These are phyloP conservation scores for Neostethus bicornis DNA, from an alignment of 2,797 vertebrate genomes.

Conservation along the genomic window DNA sequence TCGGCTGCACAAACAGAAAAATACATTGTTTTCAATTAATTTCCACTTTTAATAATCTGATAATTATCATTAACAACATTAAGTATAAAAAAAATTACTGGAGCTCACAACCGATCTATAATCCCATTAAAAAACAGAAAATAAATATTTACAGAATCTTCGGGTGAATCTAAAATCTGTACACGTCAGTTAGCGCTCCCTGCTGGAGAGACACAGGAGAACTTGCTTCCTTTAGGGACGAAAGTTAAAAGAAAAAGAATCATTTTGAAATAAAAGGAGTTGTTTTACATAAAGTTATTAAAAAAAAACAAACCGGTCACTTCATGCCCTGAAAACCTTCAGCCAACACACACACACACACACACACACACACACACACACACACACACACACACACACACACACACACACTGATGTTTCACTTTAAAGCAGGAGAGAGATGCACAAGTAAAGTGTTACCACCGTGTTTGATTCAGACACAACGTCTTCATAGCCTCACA, in stretches of 20 bases:
- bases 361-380: background rate
- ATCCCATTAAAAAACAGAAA: conserved; percentile 70
- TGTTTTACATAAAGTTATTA: background rate
- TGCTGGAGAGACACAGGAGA: conserved; percentile 52
- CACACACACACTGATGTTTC: no score
- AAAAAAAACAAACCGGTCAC: background rate
- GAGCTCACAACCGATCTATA: conserved; percentile 61
- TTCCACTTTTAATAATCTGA: conserved; percentile 49
- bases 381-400: no score
- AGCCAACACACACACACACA: background rate
- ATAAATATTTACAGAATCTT: conserved; percentile 77
- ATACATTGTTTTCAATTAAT: conserved; percentile 58
- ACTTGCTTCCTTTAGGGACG: conserved; percentile 57
- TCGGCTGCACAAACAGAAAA: conserved; percentile 60
- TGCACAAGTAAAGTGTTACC: no score
- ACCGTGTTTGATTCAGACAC: no score
- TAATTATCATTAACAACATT: conserved; percentile 51
- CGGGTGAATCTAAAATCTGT: conserved; percentile 63
- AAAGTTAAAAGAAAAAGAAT: conserved; percentile 5
- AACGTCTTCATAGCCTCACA: no score
- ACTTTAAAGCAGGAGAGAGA: no score
- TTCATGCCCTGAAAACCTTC: background rate
- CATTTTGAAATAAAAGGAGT: conserved; percentile 47
- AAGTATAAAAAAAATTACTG: conserved; percentile 70
- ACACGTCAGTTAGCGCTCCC: conserved; percentile 62